These are phyloP conservation scores for Anolis apletophallus DNA, from an alignment of 2,797 vertebrate genomes.

Conservation along the genomic window DNA sequence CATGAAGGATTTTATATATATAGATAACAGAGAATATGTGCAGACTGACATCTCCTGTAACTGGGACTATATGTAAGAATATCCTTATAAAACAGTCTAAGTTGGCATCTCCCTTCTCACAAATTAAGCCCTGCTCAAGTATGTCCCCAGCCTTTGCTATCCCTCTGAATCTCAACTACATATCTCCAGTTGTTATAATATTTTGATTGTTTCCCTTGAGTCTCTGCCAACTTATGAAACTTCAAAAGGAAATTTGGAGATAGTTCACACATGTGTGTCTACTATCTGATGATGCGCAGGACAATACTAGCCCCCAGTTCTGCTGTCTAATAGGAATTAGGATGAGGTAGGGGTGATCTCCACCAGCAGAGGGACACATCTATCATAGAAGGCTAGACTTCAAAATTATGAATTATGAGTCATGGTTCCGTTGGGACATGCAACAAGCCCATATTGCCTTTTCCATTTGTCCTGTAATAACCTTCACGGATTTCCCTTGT, in stretches of 20 bases:
- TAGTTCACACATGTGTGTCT: background rate
- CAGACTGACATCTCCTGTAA: background rate
- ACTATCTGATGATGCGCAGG: background rate
- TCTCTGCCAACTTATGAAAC: background rate
- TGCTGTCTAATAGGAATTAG: background rate
- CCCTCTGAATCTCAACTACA: constrained; percentile 1
- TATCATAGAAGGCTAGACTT: background rate
- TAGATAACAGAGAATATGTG: background rate
- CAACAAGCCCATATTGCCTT: too few species aligned
- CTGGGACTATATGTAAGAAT: background rate
- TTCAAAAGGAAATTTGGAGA: background rate
- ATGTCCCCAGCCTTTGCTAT: background rate
- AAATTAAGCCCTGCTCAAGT: constrained; percentile 31
- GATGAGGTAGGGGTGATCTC: background rate
- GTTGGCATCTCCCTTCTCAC: background rate
- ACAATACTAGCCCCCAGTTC: background rate
- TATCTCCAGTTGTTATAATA: background rate
- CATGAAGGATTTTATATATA: too few species aligned
- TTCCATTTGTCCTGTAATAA: too few species aligned
- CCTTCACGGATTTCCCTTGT: too few species aligned
- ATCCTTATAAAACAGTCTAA: background rate
- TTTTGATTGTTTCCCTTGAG: background rate
- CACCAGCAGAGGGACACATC: background rate
- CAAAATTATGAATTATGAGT: too few species aligned
- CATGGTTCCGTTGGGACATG: too few species aligned